Evolutionary conservation across 2,888 invertebrate species (phyloP).

Genomic region (Drosophila lacicola): DNA sequence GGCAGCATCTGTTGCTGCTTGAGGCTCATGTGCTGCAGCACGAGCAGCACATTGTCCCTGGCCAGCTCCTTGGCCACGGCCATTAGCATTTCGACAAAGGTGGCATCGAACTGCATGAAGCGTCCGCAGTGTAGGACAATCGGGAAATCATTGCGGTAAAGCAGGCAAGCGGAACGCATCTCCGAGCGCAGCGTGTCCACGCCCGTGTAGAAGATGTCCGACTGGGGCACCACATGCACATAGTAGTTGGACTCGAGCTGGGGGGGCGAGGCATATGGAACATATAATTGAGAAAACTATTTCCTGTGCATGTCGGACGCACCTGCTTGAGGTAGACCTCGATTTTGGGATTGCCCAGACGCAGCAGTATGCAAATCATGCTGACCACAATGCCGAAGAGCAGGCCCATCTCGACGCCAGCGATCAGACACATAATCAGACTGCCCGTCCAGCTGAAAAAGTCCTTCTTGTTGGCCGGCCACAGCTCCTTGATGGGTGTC

Average conservation of each 20-base stretch:
- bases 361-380: constrained; percentile 88
- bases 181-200: constrained; percentile 88
- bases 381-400: constrained; percentile 89
- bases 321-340: constrained; percentile 76
- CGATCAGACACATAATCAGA: constrained; percentile 88
- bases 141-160: constrained; percentile 85
- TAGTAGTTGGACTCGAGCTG: constrained; percentile 86
- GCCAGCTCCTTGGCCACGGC: constrained; percentile 87
- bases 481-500: constrained; percentile 85
- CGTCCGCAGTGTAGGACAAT: constrained; percentile 88
- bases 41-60: constrained; percentile 86
- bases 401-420: constrained; percentile 93
- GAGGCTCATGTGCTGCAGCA: constrained; percentile 74
- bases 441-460: constrained; percentile 89
- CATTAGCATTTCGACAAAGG: constrained; percentile 88
- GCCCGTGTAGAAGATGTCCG: constrained; percentile 90
- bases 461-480: constrained; percentile 88
- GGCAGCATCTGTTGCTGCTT: constrained; percentile 69
- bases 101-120: constrained; percentile 89
- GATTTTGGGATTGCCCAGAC: constrained; percentile 88
- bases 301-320: background rate
- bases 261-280: constrained; percentile 18
- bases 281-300: too few species aligned
- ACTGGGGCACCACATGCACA: constrained; percentile 87
- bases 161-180: constrained; percentile 86